phyloP scores from a whole-genome alignment of 2,113 vertebrate genomes.

The Dicerorhinus sumatrensis region DNA sequence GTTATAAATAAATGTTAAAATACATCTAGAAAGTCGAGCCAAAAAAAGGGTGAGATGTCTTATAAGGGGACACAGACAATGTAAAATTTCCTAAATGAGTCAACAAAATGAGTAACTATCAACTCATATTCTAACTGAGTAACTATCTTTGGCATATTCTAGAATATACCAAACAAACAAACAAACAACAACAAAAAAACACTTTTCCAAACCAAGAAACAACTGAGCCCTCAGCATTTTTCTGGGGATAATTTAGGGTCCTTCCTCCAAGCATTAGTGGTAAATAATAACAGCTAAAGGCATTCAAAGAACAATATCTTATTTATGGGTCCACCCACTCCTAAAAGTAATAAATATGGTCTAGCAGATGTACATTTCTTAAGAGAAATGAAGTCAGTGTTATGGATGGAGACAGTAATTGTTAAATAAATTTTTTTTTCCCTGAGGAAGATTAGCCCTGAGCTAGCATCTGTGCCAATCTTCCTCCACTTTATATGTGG shows the following conservation, averaged over 20 bases:
- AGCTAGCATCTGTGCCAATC: no score
- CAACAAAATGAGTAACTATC: background rate
- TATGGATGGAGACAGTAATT: conserved; percentile 9
- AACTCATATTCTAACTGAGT: background rate
- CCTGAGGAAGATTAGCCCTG: no score
- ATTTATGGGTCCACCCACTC: conserved; percentile 4
- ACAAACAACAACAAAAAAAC: background rate
- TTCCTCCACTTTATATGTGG: no score
- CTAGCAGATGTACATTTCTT: conserved; percentile 23
- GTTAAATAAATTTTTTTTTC: background rate
- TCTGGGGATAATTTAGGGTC: background rate
- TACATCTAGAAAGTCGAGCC: conserved; percentile 18
- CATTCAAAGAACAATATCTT: conserved; percentile 33
- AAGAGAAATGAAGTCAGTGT: conserved; percentile 33
- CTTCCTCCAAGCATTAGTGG: conserved; percentile 6
- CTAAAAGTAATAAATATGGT: conserved; percentile 47
- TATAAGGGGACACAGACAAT: conserved; percentile 17
- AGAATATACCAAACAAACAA: conserved; percentile 31
- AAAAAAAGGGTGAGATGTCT: background rate
- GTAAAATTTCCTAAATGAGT: conserved; percentile 30
- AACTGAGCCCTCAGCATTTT: background rate
- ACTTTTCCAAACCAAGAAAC: conserved; percentile 38
- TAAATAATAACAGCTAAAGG: conserved; percentile 8
- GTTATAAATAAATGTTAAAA: conserved; percentile 23
- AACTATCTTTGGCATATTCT: conserved; percentile 12